A percentile compares a stretch with the other conserved stretches of the same genome.
Evolutionary conservation across 2,797 vertebrate genomes (phyloP).

Genomic region (Florisuga fusca): DNA sequence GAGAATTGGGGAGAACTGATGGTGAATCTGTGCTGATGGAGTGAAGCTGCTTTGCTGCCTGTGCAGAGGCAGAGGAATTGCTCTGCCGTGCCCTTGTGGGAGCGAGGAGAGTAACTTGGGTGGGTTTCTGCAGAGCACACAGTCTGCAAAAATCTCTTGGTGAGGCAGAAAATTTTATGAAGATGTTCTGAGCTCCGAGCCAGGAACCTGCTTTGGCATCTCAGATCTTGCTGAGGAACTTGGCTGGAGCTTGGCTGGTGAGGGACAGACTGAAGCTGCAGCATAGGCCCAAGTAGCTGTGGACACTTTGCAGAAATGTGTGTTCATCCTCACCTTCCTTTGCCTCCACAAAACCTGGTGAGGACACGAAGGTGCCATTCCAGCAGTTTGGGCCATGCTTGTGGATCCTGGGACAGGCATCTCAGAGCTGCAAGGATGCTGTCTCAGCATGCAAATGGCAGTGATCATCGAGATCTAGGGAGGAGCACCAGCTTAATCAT

Average conservation of each 20-base stretch:
- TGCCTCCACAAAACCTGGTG: neutral
- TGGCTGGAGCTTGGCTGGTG: neutral
- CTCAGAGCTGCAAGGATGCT: neutral
- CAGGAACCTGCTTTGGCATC: neutral
- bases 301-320: accelerated
- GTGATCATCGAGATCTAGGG: neutral
- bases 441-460: neutral
- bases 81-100: accelerated
- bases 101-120: accelerated
- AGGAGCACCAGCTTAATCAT: neutral
- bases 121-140: neutral
- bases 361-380: neutral
- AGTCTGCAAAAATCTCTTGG: neutral
- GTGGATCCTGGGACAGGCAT: neutral
- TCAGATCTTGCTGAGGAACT: neutral
- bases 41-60: neutral
- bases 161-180: neutral
- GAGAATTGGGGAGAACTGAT: too few relatives aligned
- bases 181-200: neutral
- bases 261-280: neutral
- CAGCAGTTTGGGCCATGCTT: neutral
- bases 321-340: neutral
- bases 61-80: neutral
- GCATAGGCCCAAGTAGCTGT: neutral
- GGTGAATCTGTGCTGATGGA: neutral